Percentiles rank a stretch among this genome's conserved stretches.
These are phyloP conservation scores for Scaptomyza cyrtandrae DNA, from an alignment of 2,888 invertebrate species.

Conservation along the genomic window DNA sequence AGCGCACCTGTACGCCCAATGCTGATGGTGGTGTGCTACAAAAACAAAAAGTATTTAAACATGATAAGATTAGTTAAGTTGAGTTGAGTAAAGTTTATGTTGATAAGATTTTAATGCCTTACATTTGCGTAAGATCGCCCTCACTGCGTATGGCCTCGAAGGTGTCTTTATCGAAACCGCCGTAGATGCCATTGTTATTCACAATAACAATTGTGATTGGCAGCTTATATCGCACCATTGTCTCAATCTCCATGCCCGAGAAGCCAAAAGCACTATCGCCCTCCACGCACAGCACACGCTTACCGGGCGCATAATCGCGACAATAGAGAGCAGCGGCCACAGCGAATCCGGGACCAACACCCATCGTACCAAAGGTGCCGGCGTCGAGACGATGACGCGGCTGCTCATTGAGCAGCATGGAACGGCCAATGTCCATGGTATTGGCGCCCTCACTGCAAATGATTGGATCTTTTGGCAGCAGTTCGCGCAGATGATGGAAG, in stretches of 20 bases:
- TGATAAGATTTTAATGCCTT: slow-evolving; percentile 79
- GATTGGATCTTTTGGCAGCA: slow-evolving; percentile 92
- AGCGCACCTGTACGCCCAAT: slow-evolving; percentile 91
- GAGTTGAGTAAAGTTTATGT: background rate
- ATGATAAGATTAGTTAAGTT: slow-evolving; percentile 41
- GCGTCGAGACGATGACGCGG: slow-evolving; percentile 97
- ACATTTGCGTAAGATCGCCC: slow-evolving; percentile 91
- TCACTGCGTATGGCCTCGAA: slow-evolving; percentile 89
- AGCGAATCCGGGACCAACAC: slow-evolving; percentile 96
- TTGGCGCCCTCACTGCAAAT: slow-evolving; percentile 99
- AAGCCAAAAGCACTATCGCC: slow-evolving; percentile 99
- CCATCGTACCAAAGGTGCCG: slow-evolving; percentile 99
- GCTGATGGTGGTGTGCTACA: slow-evolving; percentile 93
- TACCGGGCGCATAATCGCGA: slow-evolving; percentile 91
- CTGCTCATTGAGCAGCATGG: slow-evolving; percentile 92
- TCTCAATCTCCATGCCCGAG: slow-evolving; percentile 99
- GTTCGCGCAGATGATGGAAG: slow-evolving; percentile 91
- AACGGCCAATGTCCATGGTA: slow-evolving; percentile 99
- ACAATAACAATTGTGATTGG: slow-evolving; percentile 95
- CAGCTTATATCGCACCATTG: slow-evolving; percentile 96
- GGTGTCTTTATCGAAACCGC: slow-evolving; percentile 92
- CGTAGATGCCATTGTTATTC: slow-evolving; percentile 98
- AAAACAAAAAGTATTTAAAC: slow-evolving; percentile 31
- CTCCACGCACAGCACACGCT: slow-evolving; percentile 96
- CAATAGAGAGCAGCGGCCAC: slow-evolving; percentile 96